Evolutionary conservation across 2,113 vertebrate genomes (phyloP).

Genomic region (Anarrhichthys ocellatus): DNA sequence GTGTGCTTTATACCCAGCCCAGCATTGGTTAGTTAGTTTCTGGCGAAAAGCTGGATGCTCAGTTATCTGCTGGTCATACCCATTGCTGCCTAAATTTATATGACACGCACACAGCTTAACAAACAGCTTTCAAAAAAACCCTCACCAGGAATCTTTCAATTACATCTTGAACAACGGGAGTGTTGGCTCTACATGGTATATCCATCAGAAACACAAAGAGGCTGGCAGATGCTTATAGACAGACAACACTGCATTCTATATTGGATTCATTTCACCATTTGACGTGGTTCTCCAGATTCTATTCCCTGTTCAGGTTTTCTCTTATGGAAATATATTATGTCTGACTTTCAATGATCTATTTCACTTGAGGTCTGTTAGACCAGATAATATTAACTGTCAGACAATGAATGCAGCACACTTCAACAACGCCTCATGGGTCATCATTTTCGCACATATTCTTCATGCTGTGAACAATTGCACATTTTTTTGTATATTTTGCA

Average conservation of each 20-base stretch:
- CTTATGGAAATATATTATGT: conserved; percentile 9
- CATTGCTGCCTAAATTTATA: neutral
- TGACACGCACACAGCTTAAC: conserved; percentile 17
- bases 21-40: conserved; percentile 6
- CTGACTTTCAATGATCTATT: neutral
- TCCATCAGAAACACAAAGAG: conserved; percentile 44
- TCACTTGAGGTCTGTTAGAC: conserved; percentile 9
- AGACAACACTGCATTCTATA: conserved; percentile 18
- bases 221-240: conserved; percentile 3
- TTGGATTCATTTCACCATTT: conserved; percentile 43
- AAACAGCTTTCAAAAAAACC: conserved; percentile 23
- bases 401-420: neutral
- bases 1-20: neutral
- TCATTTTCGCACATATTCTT: neutral
- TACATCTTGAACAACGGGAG: conserved; percentile 39
- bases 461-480: neutral
- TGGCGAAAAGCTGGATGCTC: conserved; percentile 30
- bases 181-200: conserved; percentile 20
- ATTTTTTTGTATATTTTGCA: neutral
- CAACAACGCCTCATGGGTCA: neutral
- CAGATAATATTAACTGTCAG: conserved; percentile 1
- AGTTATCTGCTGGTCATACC: conserved; percentile 37
- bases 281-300: conserved; percentile 16
- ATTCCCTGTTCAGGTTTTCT: conserved; percentile 20
- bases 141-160: conserved; percentile 49